Percentiles rank a stretch among this genome's conserved stretches.
These are phyloP conservation scores for Tachysurus fulvidraco DNA, from an alignment of 2,113 vertebrate genomes.

Conservation along the genomic window DNA sequence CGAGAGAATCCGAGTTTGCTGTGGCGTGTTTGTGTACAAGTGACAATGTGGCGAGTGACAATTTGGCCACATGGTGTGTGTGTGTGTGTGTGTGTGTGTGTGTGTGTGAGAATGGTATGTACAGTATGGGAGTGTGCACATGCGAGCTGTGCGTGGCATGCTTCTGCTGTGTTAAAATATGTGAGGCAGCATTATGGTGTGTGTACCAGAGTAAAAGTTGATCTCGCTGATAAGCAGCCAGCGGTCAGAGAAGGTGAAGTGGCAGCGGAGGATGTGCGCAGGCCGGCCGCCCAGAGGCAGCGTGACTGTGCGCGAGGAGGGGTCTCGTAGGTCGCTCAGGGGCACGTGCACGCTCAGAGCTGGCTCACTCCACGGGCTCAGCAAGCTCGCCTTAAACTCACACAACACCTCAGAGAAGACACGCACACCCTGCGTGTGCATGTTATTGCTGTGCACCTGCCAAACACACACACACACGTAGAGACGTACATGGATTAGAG, in stretches of 20 bases:
- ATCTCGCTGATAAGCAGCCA: conserved; percentile 96
- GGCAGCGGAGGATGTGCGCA: conserved; percentile 84
- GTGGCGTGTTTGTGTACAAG: neutral
- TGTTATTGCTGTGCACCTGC: conserved; percentile 93
- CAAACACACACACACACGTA: conserved; percentile 4
- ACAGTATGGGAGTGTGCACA: conserved; percentile 9
- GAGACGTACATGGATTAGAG: neutral
- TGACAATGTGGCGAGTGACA: neutral
- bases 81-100: neutral
- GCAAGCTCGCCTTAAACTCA: conserved; percentile 77
- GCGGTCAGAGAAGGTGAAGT: conserved; percentile 81
- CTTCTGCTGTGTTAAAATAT: neutral
- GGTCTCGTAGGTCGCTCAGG: conserved; percentile 80
- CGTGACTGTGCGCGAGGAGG: conserved; percentile 78
- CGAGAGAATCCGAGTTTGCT: neutral
- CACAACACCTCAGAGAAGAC: conserved; percentile 85
- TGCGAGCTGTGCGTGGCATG: neutral
- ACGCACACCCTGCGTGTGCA: conserved; percentile 82
- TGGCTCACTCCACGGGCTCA: conserved; percentile 79
- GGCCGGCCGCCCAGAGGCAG: conserved; percentile 74
- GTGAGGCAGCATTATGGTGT: neutral
- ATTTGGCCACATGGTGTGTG: neutral
- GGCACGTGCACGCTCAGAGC: conserved; percentile 69
- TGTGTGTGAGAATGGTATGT: conserved; percentile 1
- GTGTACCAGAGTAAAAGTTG: conserved; percentile 83